These are phyloP conservation scores for Clepsis dumicolana DNA, from an alignment of 2,888 invertebrate genomes.

Conservation along the genomic window DNA sequence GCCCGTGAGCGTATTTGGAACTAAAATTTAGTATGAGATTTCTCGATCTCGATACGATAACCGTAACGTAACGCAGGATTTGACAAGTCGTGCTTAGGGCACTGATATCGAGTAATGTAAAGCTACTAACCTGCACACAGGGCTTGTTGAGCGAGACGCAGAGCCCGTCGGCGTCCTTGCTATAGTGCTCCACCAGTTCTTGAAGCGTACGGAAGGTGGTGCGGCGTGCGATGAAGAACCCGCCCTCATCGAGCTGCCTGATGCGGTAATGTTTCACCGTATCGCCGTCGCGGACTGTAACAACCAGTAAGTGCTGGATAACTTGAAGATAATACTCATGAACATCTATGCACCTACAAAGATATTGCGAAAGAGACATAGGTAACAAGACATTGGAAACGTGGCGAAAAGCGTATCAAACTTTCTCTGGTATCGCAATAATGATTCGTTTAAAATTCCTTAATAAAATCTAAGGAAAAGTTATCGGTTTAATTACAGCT, in stretches of 20 bases:
- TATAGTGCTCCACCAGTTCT: conserved; percentile 99
- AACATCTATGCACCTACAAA: too few relatives aligned
- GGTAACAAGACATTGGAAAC: background rate
- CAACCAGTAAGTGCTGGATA: conserved; percentile 41
- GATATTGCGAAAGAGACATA: background rate
- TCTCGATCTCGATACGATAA: too few relatives aligned
- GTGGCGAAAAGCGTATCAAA: background rate
- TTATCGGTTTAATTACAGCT: background rate
- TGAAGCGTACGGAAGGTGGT: conserved; percentile 99
- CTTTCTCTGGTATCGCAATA: background rate
- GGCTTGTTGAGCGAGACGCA: conserved; percentile 98
- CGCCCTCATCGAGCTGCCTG: conserved; percentile 98
- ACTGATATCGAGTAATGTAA: background rate
- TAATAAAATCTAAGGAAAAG: background rate
- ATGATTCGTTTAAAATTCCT: background rate
- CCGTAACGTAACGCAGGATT: too few relatives aligned
- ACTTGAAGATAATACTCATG: background rate
- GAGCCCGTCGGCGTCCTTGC: conserved; percentile 98
- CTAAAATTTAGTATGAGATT: too few relatives aligned
- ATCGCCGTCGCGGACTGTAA: conserved; percentile 98
- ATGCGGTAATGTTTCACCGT: conserved; percentile 99
- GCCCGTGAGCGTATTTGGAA: too few relatives aligned
- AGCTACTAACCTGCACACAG: conserved; percentile 92
- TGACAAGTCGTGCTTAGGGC: background rate
- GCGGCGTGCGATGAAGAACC: conserved; percentile 99